Conservation (phyloP, 2,113 vertebrate species). For the Choloepus hoffmanni region DNA sequence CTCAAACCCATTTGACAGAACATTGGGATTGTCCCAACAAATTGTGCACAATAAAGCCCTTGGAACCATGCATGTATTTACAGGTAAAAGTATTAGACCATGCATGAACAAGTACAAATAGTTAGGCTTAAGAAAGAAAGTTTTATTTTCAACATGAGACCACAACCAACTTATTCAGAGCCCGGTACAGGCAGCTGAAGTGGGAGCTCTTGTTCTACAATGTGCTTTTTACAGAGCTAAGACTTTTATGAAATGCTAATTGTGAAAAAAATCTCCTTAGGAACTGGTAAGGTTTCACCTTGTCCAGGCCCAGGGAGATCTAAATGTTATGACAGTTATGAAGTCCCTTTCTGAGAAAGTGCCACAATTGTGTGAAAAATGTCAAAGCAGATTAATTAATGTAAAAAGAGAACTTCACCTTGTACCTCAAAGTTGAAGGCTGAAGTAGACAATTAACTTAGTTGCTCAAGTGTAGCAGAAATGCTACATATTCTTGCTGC, state of each 20-base stretch:
- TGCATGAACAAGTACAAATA: neutral
- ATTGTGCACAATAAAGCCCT: neutral
- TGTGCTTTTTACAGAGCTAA: neutral
- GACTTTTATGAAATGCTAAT: conserved; percentile 22
- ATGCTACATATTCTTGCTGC: neutral
- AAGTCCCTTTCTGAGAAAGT: neutral
- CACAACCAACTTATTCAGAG: neutral
- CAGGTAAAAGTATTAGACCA: neutral
- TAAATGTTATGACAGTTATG: neutral
- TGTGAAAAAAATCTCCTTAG: neutral
- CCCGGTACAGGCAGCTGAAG: neutral
- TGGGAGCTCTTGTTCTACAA: neutral
- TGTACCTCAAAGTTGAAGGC: neutral
- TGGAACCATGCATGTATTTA: neutral
- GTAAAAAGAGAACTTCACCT: neutral
- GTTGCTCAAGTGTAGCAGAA: neutral
- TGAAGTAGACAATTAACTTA: neutral
- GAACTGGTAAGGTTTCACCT: neutral
- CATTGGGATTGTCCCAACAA: neutral
- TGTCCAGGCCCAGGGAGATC: neutral
- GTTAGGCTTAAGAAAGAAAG: neutral
- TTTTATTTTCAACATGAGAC: neutral
- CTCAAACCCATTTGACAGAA: neutral
- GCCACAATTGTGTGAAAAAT: neutral
- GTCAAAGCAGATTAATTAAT: neutral